Conservation (phyloP, 2,888 invertebrate species). For the Pasiphila rectangulata region DNA sequence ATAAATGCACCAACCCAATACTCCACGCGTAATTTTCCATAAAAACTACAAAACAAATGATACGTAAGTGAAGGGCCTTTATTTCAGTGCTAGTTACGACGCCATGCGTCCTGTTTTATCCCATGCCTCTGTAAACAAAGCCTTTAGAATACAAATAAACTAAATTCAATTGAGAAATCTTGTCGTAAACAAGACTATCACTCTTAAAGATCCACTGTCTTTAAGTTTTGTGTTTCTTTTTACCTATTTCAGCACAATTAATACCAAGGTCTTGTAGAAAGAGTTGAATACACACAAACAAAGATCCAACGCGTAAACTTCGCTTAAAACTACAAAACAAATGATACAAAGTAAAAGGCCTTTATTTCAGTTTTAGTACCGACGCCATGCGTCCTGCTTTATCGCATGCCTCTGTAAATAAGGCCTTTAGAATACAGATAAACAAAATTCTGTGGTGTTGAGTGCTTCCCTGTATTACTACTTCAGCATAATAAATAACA, state of each 20-base stretch:
- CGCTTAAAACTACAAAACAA: background rate
- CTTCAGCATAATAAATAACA: too few species aligned
- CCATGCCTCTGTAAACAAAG: slow-evolving; percentile 64
- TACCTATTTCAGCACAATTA: too few species aligned
- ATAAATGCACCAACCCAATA: background rate
- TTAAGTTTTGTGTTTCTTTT: too few species aligned
- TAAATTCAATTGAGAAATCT: slow-evolving; percentile 52
- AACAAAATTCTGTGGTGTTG: slow-evolving; percentile 60
- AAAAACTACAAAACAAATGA: slow-evolving; percentile 1
- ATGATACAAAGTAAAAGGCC: slow-evolving; percentile 22
- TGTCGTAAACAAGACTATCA: too few species aligned
- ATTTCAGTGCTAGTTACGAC: slow-evolving; percentile 38
- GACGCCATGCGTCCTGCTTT: slow-evolving; percentile 48
- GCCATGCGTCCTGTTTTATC: slow-evolving; percentile 53
- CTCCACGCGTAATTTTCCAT: background rate
- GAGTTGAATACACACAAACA: too few species aligned
- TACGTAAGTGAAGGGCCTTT: slow-evolving; percentile 30
- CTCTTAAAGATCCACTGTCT: too few species aligned
- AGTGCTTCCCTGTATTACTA: too few species aligned
- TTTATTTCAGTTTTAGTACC: slow-evolving; percentile 39
- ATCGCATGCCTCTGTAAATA: slow-evolving; percentile 64
- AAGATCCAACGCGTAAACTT: background rate
- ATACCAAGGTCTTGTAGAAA: too few species aligned
- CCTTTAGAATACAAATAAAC: slow-evolving; percentile 59
- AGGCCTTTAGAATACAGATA: slow-evolving; percentile 59